These are phyloP conservation scores for Rhaphigaster nebulosa DNA, from an alignment of 2,888 invertebrate genomes.

Conservation along the genomic window DNA sequence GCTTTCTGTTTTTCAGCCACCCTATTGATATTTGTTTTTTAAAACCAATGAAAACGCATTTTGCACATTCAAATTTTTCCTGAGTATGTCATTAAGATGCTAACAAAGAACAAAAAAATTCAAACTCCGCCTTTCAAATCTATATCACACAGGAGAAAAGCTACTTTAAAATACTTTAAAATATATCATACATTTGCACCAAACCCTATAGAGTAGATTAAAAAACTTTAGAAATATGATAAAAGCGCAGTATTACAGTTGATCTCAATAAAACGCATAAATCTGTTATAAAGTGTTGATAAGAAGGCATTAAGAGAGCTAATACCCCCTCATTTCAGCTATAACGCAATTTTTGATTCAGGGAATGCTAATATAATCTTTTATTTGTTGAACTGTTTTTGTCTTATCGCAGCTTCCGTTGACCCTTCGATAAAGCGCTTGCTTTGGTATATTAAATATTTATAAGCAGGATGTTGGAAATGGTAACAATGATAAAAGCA, in stretches of 20 bases:
- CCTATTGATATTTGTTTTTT: too few species aligned
- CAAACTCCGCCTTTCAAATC: too few species aligned
- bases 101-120: too few species aligned
- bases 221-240: not conserved
- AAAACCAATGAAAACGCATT: too few species aligned
- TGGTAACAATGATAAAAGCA: not conserved
- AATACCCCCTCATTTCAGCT: not conserved
- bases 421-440: not conserved
- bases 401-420: constrained; percentile 9
- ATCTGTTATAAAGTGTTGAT: not conserved
- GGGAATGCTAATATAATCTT: not conserved
- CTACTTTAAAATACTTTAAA: not conserved
- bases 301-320: not conserved
- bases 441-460: not conserved
- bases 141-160: too few species aligned
- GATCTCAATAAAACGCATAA: not conserved
- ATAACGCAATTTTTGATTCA: not conserved
- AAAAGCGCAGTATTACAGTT: not conserved
- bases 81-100: too few species aligned
- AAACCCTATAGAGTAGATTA: too few species aligned
- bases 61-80: too few species aligned
- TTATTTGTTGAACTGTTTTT: not conserved
- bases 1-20: too few species aligned
- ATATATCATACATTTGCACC: not conserved
- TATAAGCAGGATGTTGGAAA: not conserved